A percentile compares a stretch with the other conserved stretches of the same genome.
Conservation (phyloP, 1,140 invertebrate species). For the Calephelis nemesis region DNA sequence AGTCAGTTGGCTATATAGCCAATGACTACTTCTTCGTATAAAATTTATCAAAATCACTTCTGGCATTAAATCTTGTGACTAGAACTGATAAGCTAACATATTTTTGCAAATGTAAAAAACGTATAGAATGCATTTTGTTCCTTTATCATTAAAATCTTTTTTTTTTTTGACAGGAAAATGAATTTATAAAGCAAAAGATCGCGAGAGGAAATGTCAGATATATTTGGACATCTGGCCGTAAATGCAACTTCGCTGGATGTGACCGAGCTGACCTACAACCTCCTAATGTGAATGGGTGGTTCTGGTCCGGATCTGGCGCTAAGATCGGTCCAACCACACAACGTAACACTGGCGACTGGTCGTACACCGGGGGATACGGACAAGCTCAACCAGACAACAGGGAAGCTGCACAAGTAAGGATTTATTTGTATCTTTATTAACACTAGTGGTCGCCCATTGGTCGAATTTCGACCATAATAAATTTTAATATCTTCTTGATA, state of each 20-base stretch:
- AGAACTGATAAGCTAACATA: no score
- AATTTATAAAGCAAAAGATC: conserved; percentile 93
- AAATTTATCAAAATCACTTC: no score
- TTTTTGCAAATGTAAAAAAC: no score
- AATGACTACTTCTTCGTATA: no score
- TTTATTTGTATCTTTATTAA: neutral
- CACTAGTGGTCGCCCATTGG: no score
- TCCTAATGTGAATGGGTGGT: conserved; percentile 94
- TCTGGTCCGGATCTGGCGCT: conserved; percentile 94
- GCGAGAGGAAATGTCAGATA: conserved; percentile 86
- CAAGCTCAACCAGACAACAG: conserved; percentile 93
- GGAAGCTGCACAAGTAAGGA: conserved; percentile 89
- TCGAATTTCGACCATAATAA: no score
- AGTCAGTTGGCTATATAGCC: no score
- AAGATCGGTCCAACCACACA: conserved; percentile 93
- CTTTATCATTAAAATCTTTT: neutral
- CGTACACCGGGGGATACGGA: conserved; percentile 90
- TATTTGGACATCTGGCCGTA: conserved; percentile 94
- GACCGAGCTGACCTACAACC: conserved; percentile 92
- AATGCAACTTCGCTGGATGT: conserved; percentile 95
- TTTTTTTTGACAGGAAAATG: conserved; percentile 84
- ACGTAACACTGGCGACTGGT: conserved; percentile 93
- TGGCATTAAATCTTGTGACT: no score
- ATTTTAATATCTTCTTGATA: no score
- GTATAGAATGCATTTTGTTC: neutral